phyloP scores from a whole-genome alignment of 2,797 vertebrate species.

The Jordanella pulchra region DNA sequence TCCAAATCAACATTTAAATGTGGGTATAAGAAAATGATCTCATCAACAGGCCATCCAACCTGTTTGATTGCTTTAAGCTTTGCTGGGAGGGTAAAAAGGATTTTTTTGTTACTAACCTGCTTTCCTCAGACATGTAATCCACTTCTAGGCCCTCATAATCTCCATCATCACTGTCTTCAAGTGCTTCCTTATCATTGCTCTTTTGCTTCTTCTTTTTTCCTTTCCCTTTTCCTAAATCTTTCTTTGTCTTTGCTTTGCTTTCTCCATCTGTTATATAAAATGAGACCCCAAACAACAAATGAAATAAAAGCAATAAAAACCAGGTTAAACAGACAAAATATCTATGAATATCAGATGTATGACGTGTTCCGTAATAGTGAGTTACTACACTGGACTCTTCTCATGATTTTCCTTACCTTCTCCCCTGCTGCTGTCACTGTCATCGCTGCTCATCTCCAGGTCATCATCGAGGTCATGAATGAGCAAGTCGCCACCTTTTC shows the following conservation, averaged over 20 bases:
- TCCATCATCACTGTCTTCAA: conserved; percentile 92
- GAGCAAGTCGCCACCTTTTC: conserved; percentile 83
- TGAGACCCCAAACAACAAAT: not conserved
- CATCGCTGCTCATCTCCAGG: conserved; percentile 89
- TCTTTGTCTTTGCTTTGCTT: conserved; percentile 76
- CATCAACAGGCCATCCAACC: not conserved
- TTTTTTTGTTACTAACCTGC: conserved; percentile 80
- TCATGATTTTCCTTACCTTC: conserved; percentile 77
- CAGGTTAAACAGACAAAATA: not conserved
- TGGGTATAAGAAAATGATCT: not conserved
- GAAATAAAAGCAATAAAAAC: not conserved
- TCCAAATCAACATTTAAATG: not conserved
- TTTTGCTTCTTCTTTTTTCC: conserved; percentile 87
- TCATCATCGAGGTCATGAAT: conserved; percentile 92
- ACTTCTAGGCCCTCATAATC: conserved; percentile 93
- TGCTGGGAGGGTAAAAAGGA: not conserved
- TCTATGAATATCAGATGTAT: not conserved
- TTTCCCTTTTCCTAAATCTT: conserved; percentile 73
- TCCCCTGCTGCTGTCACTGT: conserved; percentile 85
- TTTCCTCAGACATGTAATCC: conserved; percentile 93
- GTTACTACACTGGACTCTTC: not conserved
- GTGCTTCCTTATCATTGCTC: conserved; percentile 82
- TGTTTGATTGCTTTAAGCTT: not conserved
- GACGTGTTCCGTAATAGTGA: not conserved
- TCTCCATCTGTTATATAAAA: conserved; percentile 70